Evolutionary conservation across 2,888 invertebrate species (phyloP).

Genomic region (Orchesellides sinensis): DNA sequence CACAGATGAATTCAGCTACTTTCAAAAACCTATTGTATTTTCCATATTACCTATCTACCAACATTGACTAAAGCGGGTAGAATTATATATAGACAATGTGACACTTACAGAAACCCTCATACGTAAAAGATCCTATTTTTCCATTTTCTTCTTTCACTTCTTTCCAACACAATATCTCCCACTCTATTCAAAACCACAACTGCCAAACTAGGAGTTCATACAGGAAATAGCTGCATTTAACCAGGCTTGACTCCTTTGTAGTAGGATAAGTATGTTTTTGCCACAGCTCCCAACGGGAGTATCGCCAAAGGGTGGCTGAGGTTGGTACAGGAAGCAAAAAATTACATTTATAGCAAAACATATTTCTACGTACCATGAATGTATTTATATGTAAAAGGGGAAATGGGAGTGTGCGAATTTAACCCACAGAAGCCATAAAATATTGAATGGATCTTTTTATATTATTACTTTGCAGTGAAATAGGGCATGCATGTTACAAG

Average conservation of each 20-base stretch:
- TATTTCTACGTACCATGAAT: background rate
- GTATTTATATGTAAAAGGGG: background rate
- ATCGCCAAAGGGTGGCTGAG: slow-evolving; percentile 15
- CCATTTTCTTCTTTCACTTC: background rate
- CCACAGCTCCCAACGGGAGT: slow-evolving; percentile 25
- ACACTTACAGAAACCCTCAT: too few relatives aligned
- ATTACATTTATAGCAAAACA: too few relatives aligned
- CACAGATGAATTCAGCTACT: background rate
- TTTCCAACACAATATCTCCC: background rate
- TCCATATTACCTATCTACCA: too few relatives aligned
- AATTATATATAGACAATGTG: too few relatives aligned
- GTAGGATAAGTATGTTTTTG: slow-evolving; percentile 30
- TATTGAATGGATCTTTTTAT: slow-evolving; percentile 50
- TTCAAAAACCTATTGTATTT: background rate
- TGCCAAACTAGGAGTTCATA: background rate
- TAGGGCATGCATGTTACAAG: slow-evolving; percentile 36
- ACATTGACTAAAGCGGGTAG: too few relatives aligned
- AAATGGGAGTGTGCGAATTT: slow-evolving; percentile 22
- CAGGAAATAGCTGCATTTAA: slow-evolving; percentile 15
- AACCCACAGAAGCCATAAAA: slow-evolving; percentile 43
- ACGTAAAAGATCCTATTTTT: too few relatives aligned
- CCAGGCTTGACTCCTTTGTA: background rate
- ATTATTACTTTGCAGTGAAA: slow-evolving; percentile 44
- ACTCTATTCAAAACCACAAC: background rate
- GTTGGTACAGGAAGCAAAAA: background rate